Base-by-base conservation (phyloP, 2,113 vertebrate species). In the Axis porcinus region DNA sequence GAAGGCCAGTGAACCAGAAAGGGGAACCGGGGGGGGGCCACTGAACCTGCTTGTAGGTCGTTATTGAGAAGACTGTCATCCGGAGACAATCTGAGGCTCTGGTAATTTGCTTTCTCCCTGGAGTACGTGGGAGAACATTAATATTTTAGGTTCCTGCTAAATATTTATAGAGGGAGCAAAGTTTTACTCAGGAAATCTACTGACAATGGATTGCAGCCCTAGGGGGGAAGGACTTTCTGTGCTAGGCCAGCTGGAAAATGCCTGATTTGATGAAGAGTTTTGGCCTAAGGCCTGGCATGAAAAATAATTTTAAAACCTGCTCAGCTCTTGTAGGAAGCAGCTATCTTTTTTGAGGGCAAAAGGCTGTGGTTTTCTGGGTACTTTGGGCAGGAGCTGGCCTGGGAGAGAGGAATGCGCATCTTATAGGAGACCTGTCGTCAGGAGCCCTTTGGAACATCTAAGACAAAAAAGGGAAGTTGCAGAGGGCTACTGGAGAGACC, bases 71-170 rank as follows among this genome's bases (percentile, higher is more conserved):
- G 52, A 81, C 40, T 45, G n/a, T 28, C 21, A 50, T 14, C 52
- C 30, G 0, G 1, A 78, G 43, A 50, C 28, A 47, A 3, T 33
- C 52, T 43, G 55, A 79, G 30, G 79, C 57, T 52, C 86, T 93
- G 45, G 55, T 43, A 78, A 54, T 58, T 55, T n/a, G 30, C 85
- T 85, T 83, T 84, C 36, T 86, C 36, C 67, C 47, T 88, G 55
- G 57, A 57, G 15, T 52, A 11, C n/a, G n/a, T 85, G 70, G 33
- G 60, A 96, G 57, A 67, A 94, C 30, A 55, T 62, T 92, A 92
- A 91, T 94, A 93, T 97, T 92, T 97, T 93, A 94, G 60, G 21
- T 91, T 95, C 47, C 25, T 74, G 28, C 36, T 83, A 92, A 97
- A 96, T 91, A 90, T 93, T 96, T 96, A 96, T 40, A 87, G 67